Conservation (phyloP, 2,888 invertebrate species). For the Nemoura dubitans region DNA sequence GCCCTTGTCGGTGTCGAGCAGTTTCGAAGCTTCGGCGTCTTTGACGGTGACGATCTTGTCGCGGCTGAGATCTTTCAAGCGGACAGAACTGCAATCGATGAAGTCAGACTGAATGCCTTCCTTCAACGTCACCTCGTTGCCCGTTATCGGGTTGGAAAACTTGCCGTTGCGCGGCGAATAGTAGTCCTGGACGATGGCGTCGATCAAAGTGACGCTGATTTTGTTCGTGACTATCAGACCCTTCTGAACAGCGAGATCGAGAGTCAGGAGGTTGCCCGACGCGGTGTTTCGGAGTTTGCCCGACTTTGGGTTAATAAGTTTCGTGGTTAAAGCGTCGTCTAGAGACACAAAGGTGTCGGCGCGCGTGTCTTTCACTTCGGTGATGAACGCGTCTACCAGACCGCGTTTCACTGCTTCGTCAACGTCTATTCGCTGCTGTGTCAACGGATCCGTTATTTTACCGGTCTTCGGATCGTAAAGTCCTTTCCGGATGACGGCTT, state of each 20-base stretch:
- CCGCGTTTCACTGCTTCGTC: slow-evolving; percentile 81
- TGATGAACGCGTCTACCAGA: slow-evolving; percentile 82
- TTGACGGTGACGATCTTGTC: slow-evolving; percentile 73
- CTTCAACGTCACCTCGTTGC: slow-evolving; percentile 75
- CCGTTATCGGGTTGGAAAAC: slow-evolving; percentile 80
- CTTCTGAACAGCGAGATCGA: slow-evolving; percentile 75
- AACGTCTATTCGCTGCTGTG: slow-evolving; percentile 75
- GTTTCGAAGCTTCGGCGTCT: slow-evolving; percentile 74
- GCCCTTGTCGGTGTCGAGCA: slow-evolving; percentile 77
- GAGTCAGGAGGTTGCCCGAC: slow-evolving; percentile 73
- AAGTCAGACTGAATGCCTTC: slow-evolving; percentile 78
- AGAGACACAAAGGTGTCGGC: slow-evolving; percentile 77
- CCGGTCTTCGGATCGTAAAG: slow-evolving; percentile 76
- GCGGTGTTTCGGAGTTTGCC: slow-evolving; percentile 79
- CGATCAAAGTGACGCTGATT: slow-evolving; percentile 75
- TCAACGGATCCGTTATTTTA: slow-evolving; percentile 76
- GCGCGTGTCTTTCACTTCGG: slow-evolving; percentile 80
- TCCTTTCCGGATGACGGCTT: slow-evolving; percentile 76
- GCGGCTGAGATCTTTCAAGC: slow-evolving; percentile 77
- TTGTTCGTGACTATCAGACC: slow-evolving; percentile 77
- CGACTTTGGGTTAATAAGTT: slow-evolving; percentile 73
- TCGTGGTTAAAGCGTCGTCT: slow-evolving; percentile 75
- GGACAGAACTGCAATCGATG: slow-evolving; percentile 75
- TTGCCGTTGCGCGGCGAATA: slow-evolving; percentile 77
- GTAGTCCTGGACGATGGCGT: slow-evolving; percentile 79